These are phyloP conservation scores for Leptopilina clavipes DNA, from an alignment of 1,140 invertebrate genomes.

Conservation along the genomic window DNA sequence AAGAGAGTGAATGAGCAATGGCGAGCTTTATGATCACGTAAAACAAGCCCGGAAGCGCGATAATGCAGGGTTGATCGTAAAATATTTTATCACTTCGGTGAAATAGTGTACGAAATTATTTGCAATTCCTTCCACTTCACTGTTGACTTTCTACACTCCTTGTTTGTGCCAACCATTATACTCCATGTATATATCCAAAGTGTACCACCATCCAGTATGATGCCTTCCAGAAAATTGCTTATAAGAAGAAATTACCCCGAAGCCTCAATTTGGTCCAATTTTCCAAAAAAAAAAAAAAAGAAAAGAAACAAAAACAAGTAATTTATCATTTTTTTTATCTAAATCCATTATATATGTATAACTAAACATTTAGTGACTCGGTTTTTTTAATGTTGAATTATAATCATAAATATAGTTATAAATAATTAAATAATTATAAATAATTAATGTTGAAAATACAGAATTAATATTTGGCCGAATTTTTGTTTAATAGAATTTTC, in stretches of 20 bases:
- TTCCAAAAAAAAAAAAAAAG: too few relatives aligned
- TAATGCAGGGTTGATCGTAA: conserved; percentile 33
- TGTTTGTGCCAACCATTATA: not conserved
- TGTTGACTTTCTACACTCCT: not conserved
- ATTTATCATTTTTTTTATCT: too few relatives aligned
- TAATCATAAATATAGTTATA: too few relatives aligned
- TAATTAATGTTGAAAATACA: too few relatives aligned
- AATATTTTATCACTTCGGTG: conserved; percentile 32
- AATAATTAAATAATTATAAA: too few relatives aligned
- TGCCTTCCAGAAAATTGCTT: not conserved
- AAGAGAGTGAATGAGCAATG: not conserved
- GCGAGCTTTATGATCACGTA: conserved; percentile 10
- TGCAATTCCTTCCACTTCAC: conserved; percentile 28
- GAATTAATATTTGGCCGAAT: too few relatives aligned
- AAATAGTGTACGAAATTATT: conserved; percentile 33
- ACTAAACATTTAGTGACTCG: too few relatives aligned
- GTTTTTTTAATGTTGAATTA: too few relatives aligned
- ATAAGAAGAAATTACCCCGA: not conserved
- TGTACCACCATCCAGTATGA: not conserved
- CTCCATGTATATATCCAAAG: not conserved
- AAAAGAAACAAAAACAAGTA: too few relatives aligned
- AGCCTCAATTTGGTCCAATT: too few relatives aligned
- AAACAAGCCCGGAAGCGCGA: conserved; percentile 15
- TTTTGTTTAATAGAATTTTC: too few relatives aligned
- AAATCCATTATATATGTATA: too few relatives aligned